Percentiles rank a stretch among this genome's conserved stretches.
Conservation (phyloP, 1,140 invertebrate species). For the Trypoxylus dichotomus region DNA sequence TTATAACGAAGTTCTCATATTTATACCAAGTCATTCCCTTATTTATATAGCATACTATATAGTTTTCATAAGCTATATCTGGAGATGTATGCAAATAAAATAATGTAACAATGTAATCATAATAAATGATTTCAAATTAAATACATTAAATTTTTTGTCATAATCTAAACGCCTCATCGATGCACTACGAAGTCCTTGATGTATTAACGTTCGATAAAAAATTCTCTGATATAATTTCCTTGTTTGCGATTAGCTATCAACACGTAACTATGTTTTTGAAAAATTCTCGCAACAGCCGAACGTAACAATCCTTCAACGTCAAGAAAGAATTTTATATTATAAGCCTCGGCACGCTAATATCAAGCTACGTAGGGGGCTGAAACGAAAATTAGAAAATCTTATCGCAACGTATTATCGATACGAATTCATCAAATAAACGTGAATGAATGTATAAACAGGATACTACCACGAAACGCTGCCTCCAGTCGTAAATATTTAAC, state of each 20-base stretch:
- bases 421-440: not conserved
- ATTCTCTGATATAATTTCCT: not conserved
- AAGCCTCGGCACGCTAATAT: not conserved
- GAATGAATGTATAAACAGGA: not conserved
- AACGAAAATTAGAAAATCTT: not conserved
- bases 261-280: not conserved
- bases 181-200: not conserved
- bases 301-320: constrained; percentile 9
- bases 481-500: not conserved
- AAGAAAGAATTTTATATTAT: not conserved
- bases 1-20: no score
- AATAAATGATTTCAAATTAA: not conserved
- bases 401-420: not conserved
- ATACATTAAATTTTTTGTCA: not conserved
- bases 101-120: no score
- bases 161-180: not conserved
- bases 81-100: no score
- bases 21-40: no score
- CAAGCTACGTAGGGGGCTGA: not conserved
- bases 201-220: not conserved
- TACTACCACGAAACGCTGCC: not conserved
- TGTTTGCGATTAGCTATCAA: not conserved
- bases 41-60: no score
- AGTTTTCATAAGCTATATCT: no score
- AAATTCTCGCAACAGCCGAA: not conserved